Conservation (phyloP, 2,888 invertebrate genomes). For the Tortrix viridana region DNA sequence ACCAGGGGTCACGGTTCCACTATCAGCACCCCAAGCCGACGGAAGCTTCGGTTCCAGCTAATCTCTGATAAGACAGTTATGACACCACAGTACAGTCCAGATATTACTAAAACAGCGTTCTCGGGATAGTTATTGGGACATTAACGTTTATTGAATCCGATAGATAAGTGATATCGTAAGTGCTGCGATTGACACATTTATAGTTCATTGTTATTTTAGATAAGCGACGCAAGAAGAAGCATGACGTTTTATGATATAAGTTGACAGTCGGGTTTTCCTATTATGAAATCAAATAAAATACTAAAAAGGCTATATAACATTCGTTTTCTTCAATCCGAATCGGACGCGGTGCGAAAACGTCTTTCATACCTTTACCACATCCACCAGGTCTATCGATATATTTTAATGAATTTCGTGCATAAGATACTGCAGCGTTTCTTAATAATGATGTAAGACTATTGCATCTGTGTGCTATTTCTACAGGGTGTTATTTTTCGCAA, state of each 20-base stretch:
- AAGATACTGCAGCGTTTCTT: too few species aligned
- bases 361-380: too few species aligned
- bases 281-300: too few species aligned
- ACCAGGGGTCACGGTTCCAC: conserved; percentile 4
- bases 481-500: conserved; percentile 14
- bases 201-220: not conserved
- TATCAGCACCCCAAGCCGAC: conserved; percentile 22
- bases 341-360: too few species aligned
- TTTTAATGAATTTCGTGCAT: too few species aligned
- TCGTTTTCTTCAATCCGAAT: too few species aligned
- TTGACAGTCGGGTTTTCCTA: too few species aligned
- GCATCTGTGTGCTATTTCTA: too few species aligned
- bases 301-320: too few species aligned
- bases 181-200: not conserved
- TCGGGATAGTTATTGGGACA: conserved; percentile 13
- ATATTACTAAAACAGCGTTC: conserved; percentile 17
- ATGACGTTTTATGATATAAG: too few species aligned
- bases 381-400: too few species aligned
- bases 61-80: conserved; percentile 30
- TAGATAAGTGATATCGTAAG: not conserved
- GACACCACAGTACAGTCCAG: conserved; percentile 21
- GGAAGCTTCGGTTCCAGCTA: conserved; percentile 21
- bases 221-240: not conserved
- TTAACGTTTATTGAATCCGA: conserved; percentile 12
- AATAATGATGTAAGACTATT: too few species aligned